Conservation (phyloP, 2,888 invertebrate genomes). For the Cantharis rufa region DNA sequence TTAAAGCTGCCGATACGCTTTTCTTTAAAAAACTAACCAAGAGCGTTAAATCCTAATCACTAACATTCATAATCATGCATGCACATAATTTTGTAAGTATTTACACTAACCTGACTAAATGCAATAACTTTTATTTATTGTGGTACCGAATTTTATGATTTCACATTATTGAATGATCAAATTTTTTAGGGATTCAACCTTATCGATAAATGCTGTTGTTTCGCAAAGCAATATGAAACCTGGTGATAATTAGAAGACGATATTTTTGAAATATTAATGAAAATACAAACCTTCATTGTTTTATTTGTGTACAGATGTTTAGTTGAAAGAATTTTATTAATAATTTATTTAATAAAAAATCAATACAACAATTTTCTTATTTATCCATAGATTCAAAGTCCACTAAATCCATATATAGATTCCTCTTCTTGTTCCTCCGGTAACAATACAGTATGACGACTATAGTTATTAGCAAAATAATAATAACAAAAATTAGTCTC, state of each 20-base stretch:
- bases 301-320: neutral
- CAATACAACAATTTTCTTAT: neutral
- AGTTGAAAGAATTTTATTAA: neutral
- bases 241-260: neutral
- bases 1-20: constrained; percentile 15
- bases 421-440: neutral
- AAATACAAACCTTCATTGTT: neutral
- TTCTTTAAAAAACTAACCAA: constrained; percentile 15
- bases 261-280: neutral
- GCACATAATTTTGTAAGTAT: constrained; percentile 10
- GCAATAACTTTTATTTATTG: neutral
- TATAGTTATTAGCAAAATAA: neutral
- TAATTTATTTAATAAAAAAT: neutral
- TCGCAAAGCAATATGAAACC: neutral
- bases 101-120: neutral
- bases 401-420: neutral
- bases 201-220: neutral
- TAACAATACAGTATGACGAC: neutral
- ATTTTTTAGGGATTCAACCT: neutral
- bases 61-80: constrained; percentile 9
- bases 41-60: constrained; percentile 4
- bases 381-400: neutral
- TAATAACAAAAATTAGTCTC: neutral
- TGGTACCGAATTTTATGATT: neutral
- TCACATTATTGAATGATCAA: neutral